phyloP scores from a whole-genome alignment of 2,797 vertebrate species.

The Decapterus maruadsi region DNA sequence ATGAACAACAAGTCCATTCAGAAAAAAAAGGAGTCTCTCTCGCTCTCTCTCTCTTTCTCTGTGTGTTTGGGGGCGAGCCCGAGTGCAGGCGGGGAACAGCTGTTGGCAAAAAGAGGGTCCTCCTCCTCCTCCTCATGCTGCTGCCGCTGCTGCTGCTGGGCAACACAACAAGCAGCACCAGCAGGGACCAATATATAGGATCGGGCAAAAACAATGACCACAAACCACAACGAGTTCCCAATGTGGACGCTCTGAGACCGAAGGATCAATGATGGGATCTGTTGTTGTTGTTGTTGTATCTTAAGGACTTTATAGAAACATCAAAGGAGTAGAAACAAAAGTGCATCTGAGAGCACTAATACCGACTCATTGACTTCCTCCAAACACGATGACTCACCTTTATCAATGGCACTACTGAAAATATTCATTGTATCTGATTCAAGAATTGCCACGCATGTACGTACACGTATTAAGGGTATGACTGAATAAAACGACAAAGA shows the following conservation, averaged over 20 bases:
- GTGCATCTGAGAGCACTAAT: conserved; percentile 30
- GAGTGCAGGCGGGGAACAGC: conserved; percentile 75
- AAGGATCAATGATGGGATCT: conserved; percentile 33
- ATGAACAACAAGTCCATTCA: conserved; percentile 85
- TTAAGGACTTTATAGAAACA: conserved; percentile 56
- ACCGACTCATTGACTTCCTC: conserved; percentile 18
- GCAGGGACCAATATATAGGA: conserved; percentile 51
- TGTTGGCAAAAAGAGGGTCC: conserved; percentile 65
- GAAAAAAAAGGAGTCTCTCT: conserved; percentile 56
- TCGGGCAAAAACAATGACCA: conserved; percentile 44
- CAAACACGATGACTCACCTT: conserved; percentile 12
- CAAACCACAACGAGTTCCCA: conserved; percentile 49
- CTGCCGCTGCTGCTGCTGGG: conserved; percentile 62
- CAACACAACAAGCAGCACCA: conserved; percentile 61
- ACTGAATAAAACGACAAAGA: not conserved
- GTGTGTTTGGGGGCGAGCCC: conserved; percentile 35
- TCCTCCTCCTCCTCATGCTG: conserved; percentile 6
- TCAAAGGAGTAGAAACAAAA: conserved; percentile 38
- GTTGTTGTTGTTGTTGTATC: conserved; percentile 24
- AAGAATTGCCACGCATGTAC: no score
- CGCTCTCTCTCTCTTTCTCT: no score
- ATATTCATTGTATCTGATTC: no score
- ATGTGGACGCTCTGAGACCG: conserved; percentile 42
- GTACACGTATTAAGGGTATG: not conserved
- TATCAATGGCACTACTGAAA: not conserved